Conservation (phyloP, 2,797 vertebrate species). For the Chaetophractus vellerosus region DNA sequence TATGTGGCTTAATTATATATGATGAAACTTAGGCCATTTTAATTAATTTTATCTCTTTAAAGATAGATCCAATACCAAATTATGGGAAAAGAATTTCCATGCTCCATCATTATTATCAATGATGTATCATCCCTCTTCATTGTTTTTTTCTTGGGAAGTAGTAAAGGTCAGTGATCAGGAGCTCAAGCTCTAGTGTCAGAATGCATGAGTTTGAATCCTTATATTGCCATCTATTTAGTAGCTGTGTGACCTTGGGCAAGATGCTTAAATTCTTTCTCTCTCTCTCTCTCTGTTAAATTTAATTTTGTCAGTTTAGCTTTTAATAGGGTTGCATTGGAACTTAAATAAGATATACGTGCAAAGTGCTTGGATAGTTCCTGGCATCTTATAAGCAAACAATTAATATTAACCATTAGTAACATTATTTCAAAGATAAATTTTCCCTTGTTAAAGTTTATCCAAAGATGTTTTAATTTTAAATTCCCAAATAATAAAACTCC, state of each 20-base stretch:
- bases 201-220: neutral
- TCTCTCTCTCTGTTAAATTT: neutral
- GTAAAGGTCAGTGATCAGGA: neutral
- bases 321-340: neutral
- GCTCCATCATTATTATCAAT: neutral
- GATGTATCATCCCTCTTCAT: neutral
- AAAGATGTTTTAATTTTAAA: neutral
- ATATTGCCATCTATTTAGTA: neutral
- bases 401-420: neutral
- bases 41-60: neutral
- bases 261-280: neutral
- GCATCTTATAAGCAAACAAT: neutral
- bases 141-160: neutral
- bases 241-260: neutral
- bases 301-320: neutral
- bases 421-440: neutral
- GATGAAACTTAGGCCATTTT: neutral
- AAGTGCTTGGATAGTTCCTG: neutral
- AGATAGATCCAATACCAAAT: neutral
- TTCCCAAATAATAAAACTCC: neutral
- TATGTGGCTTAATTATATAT: neutral
- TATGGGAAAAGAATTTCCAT: neutral
- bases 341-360: neutral
- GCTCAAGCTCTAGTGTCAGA: neutral
- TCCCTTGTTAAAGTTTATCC: neutral